A percentile compares a stretch with the other conserved stretches of the same genome.
These are phyloP conservation scores for Vanessa atalanta DNA, from an alignment of 1,140 invertebrate genomes.

Conservation along the genomic window DNA sequence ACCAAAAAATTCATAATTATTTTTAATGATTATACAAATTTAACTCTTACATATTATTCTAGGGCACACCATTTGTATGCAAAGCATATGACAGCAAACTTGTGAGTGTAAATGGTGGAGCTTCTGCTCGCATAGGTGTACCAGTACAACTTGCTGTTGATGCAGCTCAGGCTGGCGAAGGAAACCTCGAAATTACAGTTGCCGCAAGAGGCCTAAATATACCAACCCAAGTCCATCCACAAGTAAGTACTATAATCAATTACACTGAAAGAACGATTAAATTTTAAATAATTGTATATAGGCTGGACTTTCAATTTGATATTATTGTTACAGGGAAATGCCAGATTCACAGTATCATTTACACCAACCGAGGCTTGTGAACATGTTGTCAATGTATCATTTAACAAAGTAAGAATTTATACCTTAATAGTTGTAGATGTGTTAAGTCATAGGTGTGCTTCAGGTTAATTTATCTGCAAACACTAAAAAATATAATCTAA, in stretches of 20 bases:
- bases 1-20: too few species aligned
- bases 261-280: too few species aligned
- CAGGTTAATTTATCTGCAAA: too few species aligned
- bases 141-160: constrained; percentile 97
- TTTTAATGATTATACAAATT: not conserved
- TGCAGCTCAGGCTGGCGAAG: constrained; percentile 97
- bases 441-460: too few species aligned
- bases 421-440: not conserved
- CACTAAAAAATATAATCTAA: too few species aligned
- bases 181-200: constrained; percentile 98
- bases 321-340: constrained; percentile 80
- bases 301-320: constrained; percentile 6
- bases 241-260: constrained; percentile 82
- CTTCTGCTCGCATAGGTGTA: constrained; percentile 90
- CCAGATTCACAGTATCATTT: constrained; percentile 96
- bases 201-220: constrained; percentile 96
- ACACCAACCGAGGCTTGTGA: constrained; percentile 95
- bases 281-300: too few species aligned
- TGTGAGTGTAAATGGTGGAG: constrained; percentile 90
- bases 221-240: constrained; percentile 98
- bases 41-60: constrained; percentile 51
- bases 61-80: constrained; percentile 94
- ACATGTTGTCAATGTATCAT: constrained; percentile 97
- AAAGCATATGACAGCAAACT: constrained; percentile 96
- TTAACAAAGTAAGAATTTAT: constrained; percentile 89